phyloP scores from a whole-genome alignment of 2,797 vertebrate genomes.

The Karalla daura region DNA sequence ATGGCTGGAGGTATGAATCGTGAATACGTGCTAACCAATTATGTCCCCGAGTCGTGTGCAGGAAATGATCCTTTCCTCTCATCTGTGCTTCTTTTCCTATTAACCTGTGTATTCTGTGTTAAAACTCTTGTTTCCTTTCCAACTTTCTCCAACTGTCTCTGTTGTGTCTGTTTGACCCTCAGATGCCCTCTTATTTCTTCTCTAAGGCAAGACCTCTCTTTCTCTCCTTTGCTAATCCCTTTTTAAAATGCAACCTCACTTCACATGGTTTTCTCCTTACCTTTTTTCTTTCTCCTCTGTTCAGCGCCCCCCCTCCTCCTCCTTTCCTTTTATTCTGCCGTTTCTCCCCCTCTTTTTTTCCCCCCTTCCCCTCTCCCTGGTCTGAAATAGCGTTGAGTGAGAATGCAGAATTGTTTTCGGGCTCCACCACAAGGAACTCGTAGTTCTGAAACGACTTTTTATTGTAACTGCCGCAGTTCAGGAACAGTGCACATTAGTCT shows the following conservation, averaged over 20 bases:
- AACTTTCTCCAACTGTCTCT: constrained; percentile 77
- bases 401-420: constrained; percentile 61
- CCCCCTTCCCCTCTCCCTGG: constrained; percentile 17
- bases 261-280: constrained; percentile 64
- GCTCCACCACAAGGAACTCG: constrained; percentile 58
- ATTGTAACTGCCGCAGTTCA: constrained; percentile 52
- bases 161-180: constrained; percentile 84
- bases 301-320: constrained; percentile 37
- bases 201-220: constrained; percentile 85
- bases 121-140: constrained; percentile 72
- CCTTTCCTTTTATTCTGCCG: constrained; percentile 39
- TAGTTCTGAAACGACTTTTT: constrained; percentile 50
- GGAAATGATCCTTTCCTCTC: constrained; percentile 70
- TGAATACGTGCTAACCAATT: constrained; percentile 70
- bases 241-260: constrained; percentile 70
- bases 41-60: constrained; percentile 62
- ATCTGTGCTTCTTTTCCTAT: constrained; percentile 74
- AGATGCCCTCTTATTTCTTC: constrained; percentile 88
- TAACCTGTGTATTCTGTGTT: constrained; percentile 78
- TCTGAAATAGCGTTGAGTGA: constrained; percentile 48
- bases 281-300: no score
- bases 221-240: constrained; percentile 78
- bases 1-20: constrained; percentile 71
- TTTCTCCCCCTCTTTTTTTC: constrained; percentile 13
- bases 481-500: constrained; percentile 60